These are phyloP conservation scores for Osedax frankpressi DNA, from an alignment of 2,888 invertebrate genomes.

Conservation along the genomic window DNA sequence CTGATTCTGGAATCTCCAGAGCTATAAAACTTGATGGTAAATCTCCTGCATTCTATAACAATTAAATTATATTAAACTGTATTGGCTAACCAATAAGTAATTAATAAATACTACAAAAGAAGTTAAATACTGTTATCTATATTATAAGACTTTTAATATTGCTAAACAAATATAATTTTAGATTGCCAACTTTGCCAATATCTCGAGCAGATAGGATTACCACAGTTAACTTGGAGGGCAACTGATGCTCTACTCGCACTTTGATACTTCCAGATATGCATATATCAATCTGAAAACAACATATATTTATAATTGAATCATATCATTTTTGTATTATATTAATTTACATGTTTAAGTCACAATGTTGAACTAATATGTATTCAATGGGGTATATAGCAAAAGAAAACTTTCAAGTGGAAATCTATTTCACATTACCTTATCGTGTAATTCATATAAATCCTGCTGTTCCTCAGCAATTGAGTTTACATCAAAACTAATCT, in stretches of 20 bases:
- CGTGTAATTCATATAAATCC: conserved; percentile 35
- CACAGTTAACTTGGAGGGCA: not conserved
- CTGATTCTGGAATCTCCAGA: not conserved
- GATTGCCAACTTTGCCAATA: not conserved
- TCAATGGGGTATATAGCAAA: too few species aligned
- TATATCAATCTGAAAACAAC: conserved; percentile 3
- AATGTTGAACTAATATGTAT: too few species aligned
- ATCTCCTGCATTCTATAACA: not conserved
- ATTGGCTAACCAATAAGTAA: not conserved
- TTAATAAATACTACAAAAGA: too few species aligned
- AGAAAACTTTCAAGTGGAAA: not conserved
- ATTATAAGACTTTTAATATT: too few species aligned
- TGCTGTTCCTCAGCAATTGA: conserved; percentile 32
- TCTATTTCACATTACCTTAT: conserved; percentile 31
- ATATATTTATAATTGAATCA: too few species aligned
- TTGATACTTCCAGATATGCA: not conserved
- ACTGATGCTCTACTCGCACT: not conserved
- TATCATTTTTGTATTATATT: too few species aligned
- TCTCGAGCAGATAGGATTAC: not conserved
- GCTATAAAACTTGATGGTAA: not conserved
- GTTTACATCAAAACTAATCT: conserved; percentile 32
- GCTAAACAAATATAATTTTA: too few species aligned
- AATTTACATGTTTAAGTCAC: not conserved
- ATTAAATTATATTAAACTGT: too few species aligned
- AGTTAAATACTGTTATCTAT: too few species aligned